Base-by-base conservation (phyloP, 2,797 vertebrate species). In the Rhinichthys osculus region DNA sequence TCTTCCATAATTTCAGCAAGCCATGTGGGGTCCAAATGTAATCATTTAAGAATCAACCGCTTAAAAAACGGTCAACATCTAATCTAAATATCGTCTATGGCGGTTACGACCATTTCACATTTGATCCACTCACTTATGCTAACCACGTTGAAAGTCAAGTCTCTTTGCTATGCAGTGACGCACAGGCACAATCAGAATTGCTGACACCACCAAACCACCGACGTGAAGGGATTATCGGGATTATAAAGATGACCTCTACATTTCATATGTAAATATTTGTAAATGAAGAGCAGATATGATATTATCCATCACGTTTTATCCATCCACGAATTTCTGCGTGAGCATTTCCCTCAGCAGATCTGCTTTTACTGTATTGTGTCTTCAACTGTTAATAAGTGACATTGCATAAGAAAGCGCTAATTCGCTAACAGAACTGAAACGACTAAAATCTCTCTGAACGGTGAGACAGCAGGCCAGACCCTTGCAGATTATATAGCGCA, bases 221-320 rank as follows among this genome's bases (percentile, higher is more conserved):
- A 62, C 54, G 76, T 42, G 40, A 30, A 78, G 30, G 50, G 71
- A 50, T 69, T 78, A 62, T 66, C 21, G 5, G 70, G 40, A 71
- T 62, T 35, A 47, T 86, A 16, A 76, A 4, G 42, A 84, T 78
- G 50, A 74, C 74, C 66, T 84, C 64, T 85, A 62, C 40, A 27
- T 71, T 71, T 85, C 9, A 85, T 50, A 64, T 72, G 77, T 72
- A 79, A 78, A 84, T 78, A 64, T 84, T 70, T 78, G 47, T 57
- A 59, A 84, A 85, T 78, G 10, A 84, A 57, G 11, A 70, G 66
- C 47, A 70, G 30, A 30, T 35, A 70, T 71, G 71, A 27, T 57
- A 69, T 30, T 44, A 78, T 69, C 19, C 83, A 35, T 59, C 62
- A 30, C 62, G 52, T 62, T 85, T 42, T 42, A 8, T 42, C 40